Evolutionary conservation across 2,797 vertebrate genomes (phyloP), one percentile per base, ranked within the genome.

Genomic region (Synanceia verrucosa): DNA sequence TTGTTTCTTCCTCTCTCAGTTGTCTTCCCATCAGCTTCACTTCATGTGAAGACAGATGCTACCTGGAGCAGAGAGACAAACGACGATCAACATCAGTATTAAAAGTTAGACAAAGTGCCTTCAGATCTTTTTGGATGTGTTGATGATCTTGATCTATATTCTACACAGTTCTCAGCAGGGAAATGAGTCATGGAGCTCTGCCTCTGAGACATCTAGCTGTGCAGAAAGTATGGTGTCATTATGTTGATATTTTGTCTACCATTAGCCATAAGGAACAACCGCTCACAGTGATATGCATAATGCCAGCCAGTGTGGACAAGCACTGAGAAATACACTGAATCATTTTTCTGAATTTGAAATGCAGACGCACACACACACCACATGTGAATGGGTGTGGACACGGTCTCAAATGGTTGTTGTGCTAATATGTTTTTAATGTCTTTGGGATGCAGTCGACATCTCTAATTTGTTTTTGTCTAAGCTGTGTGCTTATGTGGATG

Each of bases 341-440:
- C 82, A 70, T 88, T 88, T 81, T 73, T 66, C 46, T 66, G 81
- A 86, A 83, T 85, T 82, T 81, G 46, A 81, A 86, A 76, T 78
- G 73, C 57, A 61, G 13, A 64, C 52, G 34, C 55, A 28, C 65
- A 65, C 73, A 62, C 33, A 65, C 73, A 62, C 33, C 24, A 21
- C 67, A 68, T 71, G 65, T 83, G 79, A 74, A 78, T 69, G 73
- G 73, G 79, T 88, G 84, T 88, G 88, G 86, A 89, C 85, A 74
- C 71, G 60, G 88, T 89, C 90, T 93, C 87, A 82, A 93, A 91
- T 89, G 87, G 89, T 88, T 89, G 86, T 92, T 91, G 91, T 89
- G 76, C 90, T 95, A 95, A 95, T 95, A 94, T 94, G 93, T 94
- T 95, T 95, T 95, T 95, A 95, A 95, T 95, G 94, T 95, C 92